Evolutionary conservation across 2,113 vertebrate genomes (phyloP).

Genomic region (Vireo altiloquus): DNA sequence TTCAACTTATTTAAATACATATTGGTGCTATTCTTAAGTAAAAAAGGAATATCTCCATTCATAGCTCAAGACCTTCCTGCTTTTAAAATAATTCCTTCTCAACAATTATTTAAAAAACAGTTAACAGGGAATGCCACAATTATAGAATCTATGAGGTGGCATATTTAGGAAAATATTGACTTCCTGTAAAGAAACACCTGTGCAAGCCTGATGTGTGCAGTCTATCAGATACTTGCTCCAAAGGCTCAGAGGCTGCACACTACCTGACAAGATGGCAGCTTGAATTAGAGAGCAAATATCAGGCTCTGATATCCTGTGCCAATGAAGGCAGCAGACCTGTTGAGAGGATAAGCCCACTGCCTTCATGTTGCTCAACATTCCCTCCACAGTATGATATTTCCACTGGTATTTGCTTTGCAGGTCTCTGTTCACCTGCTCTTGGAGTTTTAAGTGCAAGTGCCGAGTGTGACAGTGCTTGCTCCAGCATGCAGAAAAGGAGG

Average conservation of each 20-base stretch:
- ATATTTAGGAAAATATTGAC: neutral
- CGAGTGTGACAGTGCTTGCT: fast-evolving
- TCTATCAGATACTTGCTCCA: neutral
- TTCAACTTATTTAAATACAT: neutral
- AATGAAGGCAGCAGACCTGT: neutral
- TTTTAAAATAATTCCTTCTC: neutral
- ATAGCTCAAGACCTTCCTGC: neutral
- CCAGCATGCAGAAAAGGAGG: neutral
- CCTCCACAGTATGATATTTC: neutral
- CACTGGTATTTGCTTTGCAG: neutral
- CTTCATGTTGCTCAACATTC: neutral
- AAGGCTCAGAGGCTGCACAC: neutral
- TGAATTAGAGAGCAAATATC: neutral
- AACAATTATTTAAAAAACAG: neutral
- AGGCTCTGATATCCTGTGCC: neutral
- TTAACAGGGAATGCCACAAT: neutral
- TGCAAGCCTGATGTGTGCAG: neutral
- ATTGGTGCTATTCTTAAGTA: neutral
- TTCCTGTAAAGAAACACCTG: neutral
- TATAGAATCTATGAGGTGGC: neutral
- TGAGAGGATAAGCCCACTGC: neutral
- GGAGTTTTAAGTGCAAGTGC: neutral
- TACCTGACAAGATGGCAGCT: neutral
- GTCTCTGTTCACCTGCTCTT: neutral
- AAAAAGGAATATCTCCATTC: neutral